These are phyloP conservation scores for Drosophila elegans DNA, from an alignment of 1,140 invertebrate species.

Conservation along the genomic window DNA sequence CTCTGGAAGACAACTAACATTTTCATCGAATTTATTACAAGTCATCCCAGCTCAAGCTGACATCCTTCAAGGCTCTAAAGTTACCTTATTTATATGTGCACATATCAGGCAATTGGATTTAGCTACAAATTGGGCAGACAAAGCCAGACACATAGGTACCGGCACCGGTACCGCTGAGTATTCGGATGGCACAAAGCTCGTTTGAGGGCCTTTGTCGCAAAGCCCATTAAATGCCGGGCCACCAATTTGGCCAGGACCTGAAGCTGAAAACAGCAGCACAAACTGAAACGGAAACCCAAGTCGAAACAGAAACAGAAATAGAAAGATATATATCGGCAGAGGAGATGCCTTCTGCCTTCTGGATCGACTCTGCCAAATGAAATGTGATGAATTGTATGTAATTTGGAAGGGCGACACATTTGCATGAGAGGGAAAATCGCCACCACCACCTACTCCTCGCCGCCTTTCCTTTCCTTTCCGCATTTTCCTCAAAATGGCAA, in stretches of 20 bases:
- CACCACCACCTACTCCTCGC: neutral
- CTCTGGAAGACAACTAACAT: constrained; percentile 2
- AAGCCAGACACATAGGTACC: constrained; percentile 21
- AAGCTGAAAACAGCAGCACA: constrained; percentile 22
- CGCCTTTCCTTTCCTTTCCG: neutral
- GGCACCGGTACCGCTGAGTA: constrained; percentile 16
- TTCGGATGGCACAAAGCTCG: constrained; percentile 37
- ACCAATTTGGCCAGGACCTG: constrained; percentile 56
- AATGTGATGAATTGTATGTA: constrained; percentile 84
- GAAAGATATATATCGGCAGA: constrained; percentile 20
- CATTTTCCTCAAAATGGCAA: constrained; percentile 61
- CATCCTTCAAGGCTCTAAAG: constrained; percentile 22
- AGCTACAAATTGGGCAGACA: constrained; percentile 45
- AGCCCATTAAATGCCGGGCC: constrained; percentile 67
- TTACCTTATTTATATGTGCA: constrained; percentile 47
- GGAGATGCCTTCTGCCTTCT: constrained; percentile 34
- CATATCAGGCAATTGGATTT: constrained; percentile 47
- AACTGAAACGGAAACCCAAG: constrained; percentile 38
- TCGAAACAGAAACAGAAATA: constrained; percentile 37
- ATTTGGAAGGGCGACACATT: constrained; percentile 77
- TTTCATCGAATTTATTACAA: neutral
- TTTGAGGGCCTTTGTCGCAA: constrained; percentile 52
- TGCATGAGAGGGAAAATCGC: constrained; percentile 70
- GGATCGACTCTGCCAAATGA: constrained; percentile 70
- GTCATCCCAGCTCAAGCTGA: constrained; percentile 20